Evolutionary conservation across 2,113 vertebrate genomes (phyloP), one percentile per base, ranked within the genome.

Genomic region (Ceyx cyanopectus): DNA sequence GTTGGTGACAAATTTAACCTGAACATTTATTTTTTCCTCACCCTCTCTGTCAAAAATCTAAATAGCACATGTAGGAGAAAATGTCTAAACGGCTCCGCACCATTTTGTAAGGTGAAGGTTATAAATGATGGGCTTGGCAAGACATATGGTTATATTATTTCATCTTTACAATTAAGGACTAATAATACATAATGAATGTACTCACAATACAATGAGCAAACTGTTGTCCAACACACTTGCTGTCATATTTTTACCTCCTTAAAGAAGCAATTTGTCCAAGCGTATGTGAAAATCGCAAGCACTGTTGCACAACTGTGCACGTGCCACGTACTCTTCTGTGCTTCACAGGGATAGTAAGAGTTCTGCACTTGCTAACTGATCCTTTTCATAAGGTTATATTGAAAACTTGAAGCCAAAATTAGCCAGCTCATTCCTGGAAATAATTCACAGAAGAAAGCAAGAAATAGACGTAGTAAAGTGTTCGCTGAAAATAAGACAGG

Each of bases 211-310:
- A 94, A 93, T 58, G 89, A 82, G 61, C 89, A 89, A 96, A 85
- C 65, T 77, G 81, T 57, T 90, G 87, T 75, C 82, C 67, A 54
- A 70, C 48, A 69, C 61, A 91, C 76, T 76, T 77, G 56, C 51
- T 70, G 43, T 86, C 91, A 94, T 89, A 94, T 92, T 92, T 93
- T 87, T 89, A 91, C 87, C 68, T 56, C 50, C 48, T 92, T 95
- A 91, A 83, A 95, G 61, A 85, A 62, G 23, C 54, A 87, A 57
- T 29, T 41, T 78, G 74, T 75, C 68, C 75, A 89, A 90, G 48
- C 10, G 66, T 56, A 85, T 57, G 7, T 80, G 50, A 91, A 94
- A 95, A 95, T n/a, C 24, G 54, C 50, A 92, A 81, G 41, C 20
- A 16, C 72, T 81, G 87, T 2, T 7, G 57, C 53, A 93, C 46